Evolutionary conservation across 1,140 invertebrate genomes (phyloP).

Genomic region (Bombus turneri): DNA sequence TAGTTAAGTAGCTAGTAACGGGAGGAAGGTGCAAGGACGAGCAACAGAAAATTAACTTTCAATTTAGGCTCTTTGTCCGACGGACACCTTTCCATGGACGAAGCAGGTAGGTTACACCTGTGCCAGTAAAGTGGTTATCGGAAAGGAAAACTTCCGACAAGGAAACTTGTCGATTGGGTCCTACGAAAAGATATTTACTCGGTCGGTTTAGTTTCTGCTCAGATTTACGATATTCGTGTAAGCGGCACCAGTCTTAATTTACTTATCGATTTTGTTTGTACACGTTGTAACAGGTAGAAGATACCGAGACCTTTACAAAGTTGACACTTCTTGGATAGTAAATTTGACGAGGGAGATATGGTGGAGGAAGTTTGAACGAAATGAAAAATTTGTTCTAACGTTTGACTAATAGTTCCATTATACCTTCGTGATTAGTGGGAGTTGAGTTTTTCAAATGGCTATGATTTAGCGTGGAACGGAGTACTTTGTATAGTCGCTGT

Average conservation of each 20-base stretch:
- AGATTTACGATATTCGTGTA: neutral
- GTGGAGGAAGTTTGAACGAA: neutral
- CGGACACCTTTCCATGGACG: slow-evolving; percentile 38
- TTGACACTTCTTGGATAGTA: slow-evolving; percentile 9
- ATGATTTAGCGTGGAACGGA: neutral
- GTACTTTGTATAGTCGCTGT: neutral
- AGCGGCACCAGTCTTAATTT: neutral
- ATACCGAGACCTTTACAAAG: neutral
- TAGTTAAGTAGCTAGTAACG: slow-evolving; percentile 22
- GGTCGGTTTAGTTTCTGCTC: slow-evolving; percentile 23
- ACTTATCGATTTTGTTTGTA: slow-evolving; percentile 31
- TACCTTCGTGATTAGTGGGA: neutral
- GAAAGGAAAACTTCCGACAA: slow-evolving; percentile 58
- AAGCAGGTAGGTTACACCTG: slow-evolving; percentile 58
- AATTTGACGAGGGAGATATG: neutral
- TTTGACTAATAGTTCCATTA: too few relatives aligned
- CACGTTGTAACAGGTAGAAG: slow-evolving; percentile 1
- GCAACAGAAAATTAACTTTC: slow-evolving; percentile 66
- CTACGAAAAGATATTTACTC: slow-evolving; percentile 46
- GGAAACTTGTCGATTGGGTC: slow-evolving; percentile 39
- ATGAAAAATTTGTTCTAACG: slow-evolving; percentile 5
- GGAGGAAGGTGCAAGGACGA: slow-evolving; percentile 38
- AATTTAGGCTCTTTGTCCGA: slow-evolving; percentile 58
- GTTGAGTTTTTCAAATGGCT: neutral
- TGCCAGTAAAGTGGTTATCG: slow-evolving; percentile 54